Evolutionary conservation across 2,797 vertebrate genomes (phyloP).

Genomic region (Microhierax caerulescens): DNA sequence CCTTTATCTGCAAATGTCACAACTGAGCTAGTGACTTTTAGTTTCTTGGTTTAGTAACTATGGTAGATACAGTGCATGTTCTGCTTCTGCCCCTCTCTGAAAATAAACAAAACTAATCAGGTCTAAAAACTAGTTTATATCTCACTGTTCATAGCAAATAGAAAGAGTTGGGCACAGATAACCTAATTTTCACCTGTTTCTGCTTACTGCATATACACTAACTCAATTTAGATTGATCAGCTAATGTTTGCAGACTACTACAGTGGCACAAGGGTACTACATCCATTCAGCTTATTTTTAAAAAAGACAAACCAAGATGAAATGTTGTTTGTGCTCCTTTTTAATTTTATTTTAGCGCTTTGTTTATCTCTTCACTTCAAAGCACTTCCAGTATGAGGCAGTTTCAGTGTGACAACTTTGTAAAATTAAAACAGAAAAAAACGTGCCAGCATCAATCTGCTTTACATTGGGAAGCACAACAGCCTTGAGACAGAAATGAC

Average conservation of each 20-base stretch:
- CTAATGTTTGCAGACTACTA: conserved; percentile 75
- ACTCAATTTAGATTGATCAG: conserved; percentile 80
- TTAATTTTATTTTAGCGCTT: conserved; percentile 77
- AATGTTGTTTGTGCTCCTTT: conserved; percentile 67
- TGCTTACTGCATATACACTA: conserved; percentile 77
- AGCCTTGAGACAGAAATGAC: conserved; percentile 58
- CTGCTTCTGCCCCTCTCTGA: conserved; percentile 35
- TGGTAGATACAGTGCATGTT: conserved; percentile 35
- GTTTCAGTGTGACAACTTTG: conserved; percentile 67
- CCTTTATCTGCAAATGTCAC: conserved; percentile 45
- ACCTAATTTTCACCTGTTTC: conserved; percentile 83
- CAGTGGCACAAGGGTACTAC: conserved; percentile 63
- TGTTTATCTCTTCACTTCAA: conserved; percentile 75
- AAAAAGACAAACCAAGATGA: conserved; percentile 66
- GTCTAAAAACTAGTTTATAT: conserved; percentile 77
- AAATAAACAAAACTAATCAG: conserved; percentile 73
- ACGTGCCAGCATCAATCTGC: conserved; percentile 63
- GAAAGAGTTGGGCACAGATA: conserved; percentile 76
- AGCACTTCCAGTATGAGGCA: conserved; percentile 57
- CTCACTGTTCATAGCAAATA: conserved; percentile 73
- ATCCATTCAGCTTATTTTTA: conserved; percentile 64
- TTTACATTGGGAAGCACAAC: conserved; percentile 57
- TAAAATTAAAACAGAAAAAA: conserved; percentile 73
- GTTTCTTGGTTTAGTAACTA: conserved; percentile 58
- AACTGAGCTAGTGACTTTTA: conserved; percentile 1